Evolutionary conservation across 1,140 invertebrate species (phyloP).

Genomic region (Dendrolimus kikuchii): DNA sequence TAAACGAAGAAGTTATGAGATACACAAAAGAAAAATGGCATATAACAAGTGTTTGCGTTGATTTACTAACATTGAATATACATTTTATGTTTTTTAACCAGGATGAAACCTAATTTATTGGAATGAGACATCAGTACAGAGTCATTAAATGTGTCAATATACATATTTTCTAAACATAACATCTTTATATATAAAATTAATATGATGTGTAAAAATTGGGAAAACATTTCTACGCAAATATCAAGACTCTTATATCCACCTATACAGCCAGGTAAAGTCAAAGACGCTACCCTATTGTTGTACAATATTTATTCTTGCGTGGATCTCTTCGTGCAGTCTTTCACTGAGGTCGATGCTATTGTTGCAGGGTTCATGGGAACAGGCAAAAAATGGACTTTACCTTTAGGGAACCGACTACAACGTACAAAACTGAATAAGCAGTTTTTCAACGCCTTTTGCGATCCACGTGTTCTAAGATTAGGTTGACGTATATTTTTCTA

Average conservation of each 20-base stretch:
- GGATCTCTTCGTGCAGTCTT: constrained; percentile 56
- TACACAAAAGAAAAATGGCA: too few relatives aligned
- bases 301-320: constrained; percentile 68
- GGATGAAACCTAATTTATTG: too few relatives aligned
- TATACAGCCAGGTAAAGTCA: constrained; percentile 49
- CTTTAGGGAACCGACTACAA: constrained; percentile 46
- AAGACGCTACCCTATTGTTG: constrained; percentile 68
- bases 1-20: too few relatives aligned
- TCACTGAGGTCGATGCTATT: constrained; percentile 63
- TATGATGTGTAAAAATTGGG: neutral
- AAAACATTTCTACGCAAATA: constrained; percentile 18
- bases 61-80: too few relatives aligned
- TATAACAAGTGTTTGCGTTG: too few relatives aligned
- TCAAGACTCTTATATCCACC: constrained; percentile 24
- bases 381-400: constrained; percentile 60
- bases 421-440: constrained; percentile 59
- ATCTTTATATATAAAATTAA: too few relatives aligned
- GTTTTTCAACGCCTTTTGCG: constrained; percentile 46
- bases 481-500: constrained; percentile 30
- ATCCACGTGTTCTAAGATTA: constrained; percentile 65
- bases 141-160: too few relatives aligned
- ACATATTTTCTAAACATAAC: too few relatives aligned
- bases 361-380: constrained; percentile 68
- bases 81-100: too few relatives aligned
- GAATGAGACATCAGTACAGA: too few relatives aligned